These are phyloP conservation scores for Cryptoprocta ferox DNA, from an alignment of 2,797 vertebrate genomes.

Conservation along the genomic window DNA sequence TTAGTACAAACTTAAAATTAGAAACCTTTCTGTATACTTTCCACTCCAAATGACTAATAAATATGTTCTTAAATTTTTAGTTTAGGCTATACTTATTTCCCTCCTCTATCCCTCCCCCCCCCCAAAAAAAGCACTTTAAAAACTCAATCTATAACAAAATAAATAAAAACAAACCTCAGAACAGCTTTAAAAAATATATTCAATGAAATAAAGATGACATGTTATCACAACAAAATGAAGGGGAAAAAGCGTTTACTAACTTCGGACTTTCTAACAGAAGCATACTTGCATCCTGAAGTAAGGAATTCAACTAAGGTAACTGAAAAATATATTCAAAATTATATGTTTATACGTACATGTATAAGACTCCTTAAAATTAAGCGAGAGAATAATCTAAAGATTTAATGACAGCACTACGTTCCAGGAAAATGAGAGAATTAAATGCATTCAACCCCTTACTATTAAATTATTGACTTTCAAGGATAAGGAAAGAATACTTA, in stretches of 20 bases:
- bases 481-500: not conserved
- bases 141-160: not conserved
- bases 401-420: constrained; percentile 11
- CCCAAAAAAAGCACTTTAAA: not conserved
- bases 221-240: not conserved
- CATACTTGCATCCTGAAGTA: not conserved
- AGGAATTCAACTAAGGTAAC: not conserved
- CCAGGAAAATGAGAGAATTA: constrained; percentile 44
- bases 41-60: constrained; percentile 20
- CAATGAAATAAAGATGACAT: constrained; percentile 9
- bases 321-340: not conserved
- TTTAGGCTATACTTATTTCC: not conserved
- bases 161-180: not conserved
- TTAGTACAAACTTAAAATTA: constrained; percentile 26
- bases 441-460: not conserved
- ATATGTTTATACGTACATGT: not conserved
- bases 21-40: not conserved
- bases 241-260: not conserved
- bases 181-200: not conserved
- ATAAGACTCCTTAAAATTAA: not conserved
- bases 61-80: not conserved
- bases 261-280: not conserved
- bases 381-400: constrained; percentile 24
- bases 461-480: not conserved
- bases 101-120: accelerated